These are phyloP conservation scores for Verasper variegatus DNA, from an alignment of 2,113 vertebrate species.

Conservation along the genomic window DNA sequence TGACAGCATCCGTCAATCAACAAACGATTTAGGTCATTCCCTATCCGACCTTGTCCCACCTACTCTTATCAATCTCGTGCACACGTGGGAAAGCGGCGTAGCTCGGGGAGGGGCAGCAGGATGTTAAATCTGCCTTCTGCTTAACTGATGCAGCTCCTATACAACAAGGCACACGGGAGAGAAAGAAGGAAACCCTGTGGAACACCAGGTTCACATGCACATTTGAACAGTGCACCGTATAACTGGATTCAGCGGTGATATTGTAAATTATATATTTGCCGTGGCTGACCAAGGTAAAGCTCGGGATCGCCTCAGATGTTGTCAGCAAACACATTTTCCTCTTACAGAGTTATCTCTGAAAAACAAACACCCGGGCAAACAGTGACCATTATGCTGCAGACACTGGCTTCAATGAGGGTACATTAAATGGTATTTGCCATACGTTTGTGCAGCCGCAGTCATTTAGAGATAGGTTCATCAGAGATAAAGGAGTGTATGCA, in stretches of 20 bases:
- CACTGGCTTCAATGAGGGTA: conserved; percentile 11
- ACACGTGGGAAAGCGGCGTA: conserved; percentile 21
- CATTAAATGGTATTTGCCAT: conserved; percentile 48
- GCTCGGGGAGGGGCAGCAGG: conserved; percentile 2
- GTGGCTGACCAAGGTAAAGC: conserved; percentile 12
- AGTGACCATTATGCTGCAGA: conserved; percentile 40
- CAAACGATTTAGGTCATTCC: conserved; percentile 60
- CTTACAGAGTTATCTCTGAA: conserved; percentile 44
- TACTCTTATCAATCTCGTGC: conserved; percentile 50
- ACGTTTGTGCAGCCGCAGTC: conserved; percentile 34
- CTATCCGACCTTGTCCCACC: conserved; percentile 59
- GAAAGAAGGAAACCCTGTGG: not conserved
- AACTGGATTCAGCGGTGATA: conserved; percentile 20
- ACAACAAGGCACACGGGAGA: conserved; percentile 10
- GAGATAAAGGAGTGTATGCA: conserved; percentile 39
- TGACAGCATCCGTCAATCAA: conserved; percentile 79
- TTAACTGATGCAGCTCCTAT: not conserved
- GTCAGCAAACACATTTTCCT: conserved; percentile 51
- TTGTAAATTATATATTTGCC: conserved; percentile 37
- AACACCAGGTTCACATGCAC: conserved; percentile 14
- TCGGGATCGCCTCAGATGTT: conserved; percentile 42
- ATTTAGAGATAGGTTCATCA: conserved; percentile 49
- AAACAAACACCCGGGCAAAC: conserved; percentile 51
- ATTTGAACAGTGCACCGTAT: conserved; percentile 24
- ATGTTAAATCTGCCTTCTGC: conserved; percentile 12